Conservation (phyloP, 2,113 vertebrate genomes). For the Callocephalon fimbriatum region DNA sequence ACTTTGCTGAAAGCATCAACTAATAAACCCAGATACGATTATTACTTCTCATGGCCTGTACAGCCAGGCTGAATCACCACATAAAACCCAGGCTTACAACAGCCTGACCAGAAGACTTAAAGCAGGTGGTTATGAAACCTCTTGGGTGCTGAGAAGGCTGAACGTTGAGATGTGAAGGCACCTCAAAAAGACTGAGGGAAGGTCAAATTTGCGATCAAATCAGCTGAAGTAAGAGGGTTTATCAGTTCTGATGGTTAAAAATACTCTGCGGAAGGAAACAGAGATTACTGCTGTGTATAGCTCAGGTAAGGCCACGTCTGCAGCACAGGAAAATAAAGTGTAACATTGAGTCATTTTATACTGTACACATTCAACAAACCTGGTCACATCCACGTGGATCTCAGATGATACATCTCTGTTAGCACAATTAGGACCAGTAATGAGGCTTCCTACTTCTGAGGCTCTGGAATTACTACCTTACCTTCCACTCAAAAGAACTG, state of each 20-base stretch:
- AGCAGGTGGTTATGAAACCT: not conserved
- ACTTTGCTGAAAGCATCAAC: not conserved
- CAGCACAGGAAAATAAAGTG: not conserved
- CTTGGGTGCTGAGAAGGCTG: not conserved
- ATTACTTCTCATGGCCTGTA: not conserved
- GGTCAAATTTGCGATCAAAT: not conserved
- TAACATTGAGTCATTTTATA: not conserved
- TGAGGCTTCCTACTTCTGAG: not conserved
- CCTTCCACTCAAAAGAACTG: not conserved
- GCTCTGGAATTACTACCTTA: not conserved
- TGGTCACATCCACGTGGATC: fast-evolving
- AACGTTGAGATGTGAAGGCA: not conserved
- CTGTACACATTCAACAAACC: not conserved
- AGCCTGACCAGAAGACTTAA: not conserved
- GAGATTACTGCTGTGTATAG: not conserved
- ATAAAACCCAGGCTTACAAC: not conserved
- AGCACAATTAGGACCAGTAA: not conserved
- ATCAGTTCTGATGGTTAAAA: not conserved
- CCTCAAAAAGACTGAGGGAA: conserved; percentile 4
- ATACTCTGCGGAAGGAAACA: not conserved
- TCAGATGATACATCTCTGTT: not conserved
- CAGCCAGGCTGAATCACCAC: not conserved
- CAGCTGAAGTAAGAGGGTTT: not conserved
- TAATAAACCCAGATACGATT: not conserved
- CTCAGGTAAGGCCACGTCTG: not conserved